Conservation (phyloP, 2,888 invertebrate species). For the Platypus cylindrus region DNA sequence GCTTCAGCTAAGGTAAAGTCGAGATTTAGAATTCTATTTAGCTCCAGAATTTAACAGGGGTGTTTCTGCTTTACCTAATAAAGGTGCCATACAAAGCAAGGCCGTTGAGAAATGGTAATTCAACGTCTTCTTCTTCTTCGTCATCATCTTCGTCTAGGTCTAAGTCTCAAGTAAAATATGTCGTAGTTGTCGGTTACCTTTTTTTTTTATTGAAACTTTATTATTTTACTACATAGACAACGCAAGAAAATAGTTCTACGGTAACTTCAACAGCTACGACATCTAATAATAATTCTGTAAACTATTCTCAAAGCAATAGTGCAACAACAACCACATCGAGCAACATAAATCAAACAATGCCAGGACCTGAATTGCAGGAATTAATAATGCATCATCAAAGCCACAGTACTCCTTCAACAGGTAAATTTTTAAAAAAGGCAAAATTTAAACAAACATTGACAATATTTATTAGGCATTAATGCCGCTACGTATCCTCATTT, state of each 20-base stretch:
- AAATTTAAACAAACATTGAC: too few relatives aligned
- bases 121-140: conserved; percentile 12
- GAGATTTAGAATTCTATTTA: too few relatives aligned
- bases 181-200: not conserved
- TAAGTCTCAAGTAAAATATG: conserved; percentile 27
- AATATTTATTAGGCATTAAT: conserved; percentile 21
- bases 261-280: conserved; percentile 25
- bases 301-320: conserved; percentile 29
- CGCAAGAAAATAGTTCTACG: conserved; percentile 10
- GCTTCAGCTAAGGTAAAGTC: conserved; percentile 36
- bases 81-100: conserved; percentile 38
- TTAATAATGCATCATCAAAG: conserved; percentile 36
- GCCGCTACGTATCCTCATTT: conserved; percentile 35
- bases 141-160: conserved; percentile 20
- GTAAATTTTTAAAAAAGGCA: conserved; percentile 8
- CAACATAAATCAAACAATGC: conserved; percentile 26
- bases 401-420: conserved; percentile 27
- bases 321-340: conserved; percentile 21
- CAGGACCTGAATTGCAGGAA: conserved; percentile 34
- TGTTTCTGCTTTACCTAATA: not conserved
- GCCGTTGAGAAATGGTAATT: conserved; percentile 30
- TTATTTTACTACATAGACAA: conserved; percentile 3
- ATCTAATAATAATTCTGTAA: conserved; percentile 26
- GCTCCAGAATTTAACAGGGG: too few relatives aligned
- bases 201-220: not conserved